Evolutionary conservation across 2,888 invertebrate species (phyloP), one percentile per base, ranked within the genome.

Genomic region (Ochropleura leucogaster): DNA sequence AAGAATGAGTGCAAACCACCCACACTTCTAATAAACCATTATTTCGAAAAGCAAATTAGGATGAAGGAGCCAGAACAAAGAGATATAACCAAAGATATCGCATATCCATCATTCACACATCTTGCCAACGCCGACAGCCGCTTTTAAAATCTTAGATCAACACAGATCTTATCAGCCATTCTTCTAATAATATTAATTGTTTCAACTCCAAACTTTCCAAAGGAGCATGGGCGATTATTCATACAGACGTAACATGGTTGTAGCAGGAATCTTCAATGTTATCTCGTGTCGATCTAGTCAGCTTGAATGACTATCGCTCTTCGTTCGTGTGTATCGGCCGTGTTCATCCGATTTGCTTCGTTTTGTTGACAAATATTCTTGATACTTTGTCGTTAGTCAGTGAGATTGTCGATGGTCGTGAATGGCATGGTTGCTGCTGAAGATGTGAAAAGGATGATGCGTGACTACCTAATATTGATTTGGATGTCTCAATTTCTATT

Each of bases 331-430:
- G 42, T 88, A 88, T 89, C 84, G 69, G 53, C 69, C 73, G 83
- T 88, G 86, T 88, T 83, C 85, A 90, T 90, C 88, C 85, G 87
- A 86, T 86, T 86, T 85, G 87, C 80, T 82, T 74, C 46, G 51
- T 42, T 85, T 73, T 85, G 88, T 89, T 92, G 92, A 92, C 91
- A 91, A 92, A 92, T 92, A 88, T 90, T 86, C 85, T 77, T 51
- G 79, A 82, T 83, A n/a, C 74, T 76, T 68, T 69, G 72, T 85
- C 90, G 90, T 92, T 90, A 89, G 91, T 92, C 90, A 90, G 85
- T 4, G 46, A 67, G 49, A 72, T 79, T 84, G 87, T 60, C 59
- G 62, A 74, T 72, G 68, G 69, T 63, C 69, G 44, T 30, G 30
- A 30, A 30, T 30, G 30, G 64, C 18, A 57, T 63, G 44, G 66